Percentiles rank a stretch among this genome's conserved stretches.
Conservation (phyloP, 2,797 vertebrate genomes). For the Percopsis omiscomaycus region DNA sequence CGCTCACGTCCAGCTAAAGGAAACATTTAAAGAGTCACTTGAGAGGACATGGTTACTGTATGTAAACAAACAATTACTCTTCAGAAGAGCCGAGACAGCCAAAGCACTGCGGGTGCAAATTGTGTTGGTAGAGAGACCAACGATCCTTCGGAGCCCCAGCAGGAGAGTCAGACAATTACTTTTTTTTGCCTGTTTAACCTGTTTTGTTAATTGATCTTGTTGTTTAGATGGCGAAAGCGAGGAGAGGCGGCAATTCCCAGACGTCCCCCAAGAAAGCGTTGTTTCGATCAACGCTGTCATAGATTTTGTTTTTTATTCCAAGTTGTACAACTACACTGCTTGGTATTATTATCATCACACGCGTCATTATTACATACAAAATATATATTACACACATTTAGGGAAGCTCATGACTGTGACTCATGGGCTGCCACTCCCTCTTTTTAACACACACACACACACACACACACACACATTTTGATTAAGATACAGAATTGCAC, state of each 20-base stretch:
- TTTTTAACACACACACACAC: neutral
- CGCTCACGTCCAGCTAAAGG: conserved; percentile 10
- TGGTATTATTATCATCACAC: neutral
- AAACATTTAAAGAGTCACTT: conserved; percentile 14
- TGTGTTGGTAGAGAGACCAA: conserved; percentile 24
- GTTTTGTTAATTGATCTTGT: conserved; percentile 50
- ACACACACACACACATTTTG: conserved; percentile 1
- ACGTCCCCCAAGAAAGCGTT: neutral
- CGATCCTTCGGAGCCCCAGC: conserved; percentile 18
- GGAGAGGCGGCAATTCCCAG: conserved; percentile 7
- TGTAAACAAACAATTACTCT: conserved; percentile 53
- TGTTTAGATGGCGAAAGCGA: conserved; percentile 1
- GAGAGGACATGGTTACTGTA: conserved; percentile 25
- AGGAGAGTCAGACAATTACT: conserved; percentile 27
- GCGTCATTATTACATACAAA: neutral
- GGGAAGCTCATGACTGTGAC: neutral
- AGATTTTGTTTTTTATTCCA: conserved; percentile 26
- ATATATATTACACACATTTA: neutral
- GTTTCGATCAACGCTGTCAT: conserved; percentile 27
- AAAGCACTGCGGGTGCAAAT: conserved; percentile 13
- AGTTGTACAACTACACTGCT: neutral
- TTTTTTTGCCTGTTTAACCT: conserved; percentile 26
- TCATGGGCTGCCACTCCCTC: neutral
- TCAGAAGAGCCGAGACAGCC: conserved; percentile 35
- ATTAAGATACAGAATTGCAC: conserved; percentile 1